These are phyloP conservation scores for Netelia inedita DNA, from an alignment of 2,888 invertebrate genomes.

Conservation along the genomic window DNA sequence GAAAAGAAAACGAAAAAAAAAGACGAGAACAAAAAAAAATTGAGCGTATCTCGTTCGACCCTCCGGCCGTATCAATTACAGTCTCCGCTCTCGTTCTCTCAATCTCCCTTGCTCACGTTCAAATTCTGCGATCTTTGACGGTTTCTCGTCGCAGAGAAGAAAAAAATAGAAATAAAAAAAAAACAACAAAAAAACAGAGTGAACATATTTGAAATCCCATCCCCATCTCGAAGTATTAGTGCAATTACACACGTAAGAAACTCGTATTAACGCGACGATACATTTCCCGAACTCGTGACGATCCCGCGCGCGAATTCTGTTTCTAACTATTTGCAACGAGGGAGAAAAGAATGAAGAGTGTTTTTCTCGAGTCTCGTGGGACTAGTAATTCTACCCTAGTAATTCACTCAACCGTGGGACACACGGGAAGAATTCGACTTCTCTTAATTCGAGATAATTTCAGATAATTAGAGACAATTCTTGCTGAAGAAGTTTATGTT, in stretches of 20 bases:
- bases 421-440: conserved; percentile 54
- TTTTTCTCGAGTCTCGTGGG: background rate
- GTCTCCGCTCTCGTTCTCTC: background rate
- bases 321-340: conserved; percentile 2
- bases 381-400: conserved; percentile 37
- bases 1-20: conserved; percentile 20
- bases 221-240: too few species aligned
- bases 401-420: conserved; percentile 33
- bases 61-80: conserved; percentile 61
- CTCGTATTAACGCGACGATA: too few species aligned
- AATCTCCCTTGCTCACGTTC: background rate
- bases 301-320: background rate
- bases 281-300: background rate
- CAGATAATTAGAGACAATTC: conserved; percentile 66
- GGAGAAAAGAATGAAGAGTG: conserved; percentile 7
- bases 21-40: too few species aligned
- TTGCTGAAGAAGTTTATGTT: background rate
- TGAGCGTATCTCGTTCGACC: conserved; percentile 11
- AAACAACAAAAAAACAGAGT: background rate
- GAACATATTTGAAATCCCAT: too few species aligned
- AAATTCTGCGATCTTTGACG: background rate
- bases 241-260: too few species aligned
- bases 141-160: conserved; percentile 21
- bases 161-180: background rate
- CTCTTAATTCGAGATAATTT: conserved; percentile 68